Conservation (phyloP, 2,888 invertebrate species). For the Graphium colonna region DNA sequence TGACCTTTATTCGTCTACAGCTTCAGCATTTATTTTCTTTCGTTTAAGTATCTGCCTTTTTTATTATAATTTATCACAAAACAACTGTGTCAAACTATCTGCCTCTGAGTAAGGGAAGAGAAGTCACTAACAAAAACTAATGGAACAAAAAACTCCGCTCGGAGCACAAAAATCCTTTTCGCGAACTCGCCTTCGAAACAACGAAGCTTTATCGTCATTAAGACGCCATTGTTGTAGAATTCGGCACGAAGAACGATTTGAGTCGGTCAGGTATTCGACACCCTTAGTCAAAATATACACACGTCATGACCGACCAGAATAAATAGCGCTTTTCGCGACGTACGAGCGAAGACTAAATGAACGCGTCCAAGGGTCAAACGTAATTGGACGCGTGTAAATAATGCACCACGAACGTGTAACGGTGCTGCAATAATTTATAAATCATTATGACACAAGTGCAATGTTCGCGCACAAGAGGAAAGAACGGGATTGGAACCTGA, state of each 20-base stretch:
- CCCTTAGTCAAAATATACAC: conserved; percentile 36
- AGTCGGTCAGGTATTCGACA: conserved; percentile 32
- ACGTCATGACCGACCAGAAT: conserved; percentile 25
- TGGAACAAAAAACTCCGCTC: conserved; percentile 27
- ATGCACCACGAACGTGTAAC: conserved; percentile 22
- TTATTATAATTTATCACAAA: conserved; percentile 7
- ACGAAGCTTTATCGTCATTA: conserved; percentile 33
- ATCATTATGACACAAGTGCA: conserved; percentile 31
- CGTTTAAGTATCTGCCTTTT: too few species aligned
- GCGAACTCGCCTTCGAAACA: conserved; percentile 26
- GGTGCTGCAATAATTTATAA: conserved; percentile 31
- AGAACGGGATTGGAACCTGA: conserved; percentile 26
- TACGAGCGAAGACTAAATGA: not conserved
- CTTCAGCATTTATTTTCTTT: not conserved
- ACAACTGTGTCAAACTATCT: not conserved
- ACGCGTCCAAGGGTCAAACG: conserved; percentile 14
- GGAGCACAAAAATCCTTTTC: conserved; percentile 31
- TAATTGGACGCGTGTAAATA: conserved; percentile 18
- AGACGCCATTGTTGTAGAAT: conserved; percentile 41
- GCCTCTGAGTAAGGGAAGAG: conserved; percentile 6
- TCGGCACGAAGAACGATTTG: conserved; percentile 45
- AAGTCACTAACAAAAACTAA: conserved; percentile 1
- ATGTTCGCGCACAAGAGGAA: conserved; percentile 27
- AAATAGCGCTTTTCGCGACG: conserved; percentile 3
- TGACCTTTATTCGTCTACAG: not conserved